Evolutionary conservation across 2,888 invertebrate species (phyloP).

Genomic region (Podabrus alpinus): DNA sequence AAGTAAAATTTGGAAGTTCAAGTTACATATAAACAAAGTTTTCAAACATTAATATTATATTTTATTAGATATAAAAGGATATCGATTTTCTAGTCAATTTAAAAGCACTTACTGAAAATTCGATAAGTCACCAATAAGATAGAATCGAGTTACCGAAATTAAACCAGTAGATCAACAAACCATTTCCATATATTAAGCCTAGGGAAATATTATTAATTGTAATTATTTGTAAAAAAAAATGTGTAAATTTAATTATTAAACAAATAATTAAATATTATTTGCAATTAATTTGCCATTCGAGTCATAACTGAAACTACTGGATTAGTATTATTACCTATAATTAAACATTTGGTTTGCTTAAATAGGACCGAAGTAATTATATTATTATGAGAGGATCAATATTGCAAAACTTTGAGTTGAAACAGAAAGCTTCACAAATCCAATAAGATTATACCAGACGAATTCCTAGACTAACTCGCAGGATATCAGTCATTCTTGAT

Average conservation of each 20-base stretch:
- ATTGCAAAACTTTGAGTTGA: background rate
- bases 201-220: background rate
- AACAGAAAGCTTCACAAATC: background rate
- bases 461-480: background rate
- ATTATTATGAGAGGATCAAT: background rate
- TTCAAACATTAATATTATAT: background rate
- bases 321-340: background rate
- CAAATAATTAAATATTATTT: too few relatives aligned
- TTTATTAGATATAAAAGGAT: background rate
- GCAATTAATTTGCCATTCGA: too few relatives aligned
- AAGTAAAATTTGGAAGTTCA: background rate
- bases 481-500: background rate
- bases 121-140: background rate
- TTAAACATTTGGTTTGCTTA: background rate
- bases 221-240: too few relatives aligned
- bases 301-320: background rate
- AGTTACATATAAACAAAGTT: background rate
- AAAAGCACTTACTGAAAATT: constrained; percentile 7
- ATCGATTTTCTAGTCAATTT: constrained; percentile 6
- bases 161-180: background rate
- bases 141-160: background rate
- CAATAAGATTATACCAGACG: background rate
- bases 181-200: background rate
- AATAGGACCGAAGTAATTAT: background rate
- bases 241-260: too few relatives aligned